phyloP scores from a whole-genome alignment of 2,888 invertebrate genomes.

The Oscheius onirici region DNA sequence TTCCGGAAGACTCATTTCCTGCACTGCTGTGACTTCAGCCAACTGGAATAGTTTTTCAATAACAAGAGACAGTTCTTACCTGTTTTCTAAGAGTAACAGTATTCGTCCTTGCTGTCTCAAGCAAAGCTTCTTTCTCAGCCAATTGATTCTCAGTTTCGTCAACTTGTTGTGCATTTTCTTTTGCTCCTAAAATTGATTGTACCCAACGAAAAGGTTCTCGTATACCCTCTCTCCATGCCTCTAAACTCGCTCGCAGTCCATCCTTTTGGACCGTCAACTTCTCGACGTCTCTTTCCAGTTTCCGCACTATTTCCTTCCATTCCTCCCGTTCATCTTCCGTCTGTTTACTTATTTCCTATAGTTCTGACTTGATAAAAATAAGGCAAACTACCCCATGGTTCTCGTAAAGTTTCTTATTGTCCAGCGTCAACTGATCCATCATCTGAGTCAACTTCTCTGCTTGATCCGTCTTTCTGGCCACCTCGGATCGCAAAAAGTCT shows the following conservation, averaged over 20 bases:
- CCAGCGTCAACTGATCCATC: slow-evolving; percentile 25
- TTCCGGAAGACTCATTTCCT: slow-evolving; percentile 17
- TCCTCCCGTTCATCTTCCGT: slow-evolving; percentile 12
- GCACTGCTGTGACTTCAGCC: slow-evolving; percentile 20
- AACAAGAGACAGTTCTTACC: too few relatives aligned
- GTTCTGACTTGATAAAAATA: background rate
- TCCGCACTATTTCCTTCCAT: background rate
- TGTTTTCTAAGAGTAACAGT: background rate
- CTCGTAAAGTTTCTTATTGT: slow-evolving; percentile 26
- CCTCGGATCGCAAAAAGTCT: slow-evolving; percentile 28
- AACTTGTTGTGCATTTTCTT: background rate
- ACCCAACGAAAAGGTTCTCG: background rate
- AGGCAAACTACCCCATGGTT: slow-evolving; percentile 8
- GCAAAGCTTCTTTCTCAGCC: background rate
- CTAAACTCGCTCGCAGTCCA: background rate
- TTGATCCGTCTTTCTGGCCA: slow-evolving; percentile 11
- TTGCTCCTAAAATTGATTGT: slow-evolving; percentile 9
- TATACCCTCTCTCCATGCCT: background rate
- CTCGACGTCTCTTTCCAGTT: background rate
- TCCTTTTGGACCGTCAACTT: slow-evolving; percentile 2
- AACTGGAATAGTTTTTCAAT: too few relatives aligned
- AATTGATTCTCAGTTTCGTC: slow-evolving; percentile 3
- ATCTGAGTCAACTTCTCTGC: slow-evolving; percentile 17
- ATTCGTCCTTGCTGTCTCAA: slow-evolving; percentile 2
- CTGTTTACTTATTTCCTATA: slow-evolving; percentile 1